Evolutionary conservation across 1,140 invertebrate species (phyloP).

Genomic region (Rhagoletis zephyria): DNA sequence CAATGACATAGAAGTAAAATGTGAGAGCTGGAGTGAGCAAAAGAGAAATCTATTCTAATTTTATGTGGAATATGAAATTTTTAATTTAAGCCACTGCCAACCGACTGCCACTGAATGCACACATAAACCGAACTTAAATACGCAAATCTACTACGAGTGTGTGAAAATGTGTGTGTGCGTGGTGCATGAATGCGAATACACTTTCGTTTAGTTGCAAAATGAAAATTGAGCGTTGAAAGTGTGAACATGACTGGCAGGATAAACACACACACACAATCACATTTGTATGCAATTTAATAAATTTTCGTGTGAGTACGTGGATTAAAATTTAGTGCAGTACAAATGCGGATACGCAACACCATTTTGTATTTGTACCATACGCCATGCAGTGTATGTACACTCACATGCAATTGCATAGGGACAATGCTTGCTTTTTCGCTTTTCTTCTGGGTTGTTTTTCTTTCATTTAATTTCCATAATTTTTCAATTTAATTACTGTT

Average conservation of each 20-base stretch:
- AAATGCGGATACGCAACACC: not conserved
- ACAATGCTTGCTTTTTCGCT: too few relatives aligned
- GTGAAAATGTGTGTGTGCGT: too few relatives aligned
- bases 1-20: conserved; percentile 9
- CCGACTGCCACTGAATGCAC: not conserved
- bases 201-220: conserved; percentile 7
- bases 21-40: not conserved
- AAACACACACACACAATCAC: not conserved
- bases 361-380: not conserved
- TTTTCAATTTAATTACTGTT: too few relatives aligned
- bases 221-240: not conserved
- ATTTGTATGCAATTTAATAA: not conserved
- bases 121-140: not conserved
- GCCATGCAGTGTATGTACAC: not conserved
- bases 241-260: not conserved
- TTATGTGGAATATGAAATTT: conserved; percentile 40
- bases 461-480: too few relatives aligned
- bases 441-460: too few relatives aligned
- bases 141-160: not conserved
- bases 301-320: not conserved
- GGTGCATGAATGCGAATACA: not conserved
- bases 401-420: too few relatives aligned
- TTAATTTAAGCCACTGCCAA: conserved; percentile 43
- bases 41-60: conserved; percentile 34
- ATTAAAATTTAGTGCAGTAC: not conserved